Percentiles rank a stretch among this genome's conserved stretches.
phyloP scores from a whole-genome alignment of 1,140 invertebrate genomes.

The Gryllus bimaculatus region DNA sequence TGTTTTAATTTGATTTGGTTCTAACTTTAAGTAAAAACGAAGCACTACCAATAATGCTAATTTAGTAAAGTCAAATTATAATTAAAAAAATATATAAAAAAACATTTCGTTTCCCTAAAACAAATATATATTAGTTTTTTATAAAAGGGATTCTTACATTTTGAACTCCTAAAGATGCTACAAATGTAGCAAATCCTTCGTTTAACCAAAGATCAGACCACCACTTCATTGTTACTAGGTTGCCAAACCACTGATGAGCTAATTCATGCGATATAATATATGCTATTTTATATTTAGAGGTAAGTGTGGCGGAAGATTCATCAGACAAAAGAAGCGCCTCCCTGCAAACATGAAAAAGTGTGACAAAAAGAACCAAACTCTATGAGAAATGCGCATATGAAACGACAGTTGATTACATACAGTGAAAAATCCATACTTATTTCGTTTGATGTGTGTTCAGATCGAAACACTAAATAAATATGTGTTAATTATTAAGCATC shows the following conservation, averaged over 20 bases:
- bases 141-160: background rate
- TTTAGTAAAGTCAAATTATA: no score
- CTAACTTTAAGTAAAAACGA: no score
- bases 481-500: no score
- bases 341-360: background rate
- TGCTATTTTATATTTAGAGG: slow-evolving; percentile 39
- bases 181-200: slow-evolving; percentile 77
- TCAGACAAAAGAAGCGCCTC: background rate
- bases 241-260: slow-evolving; percentile 80
- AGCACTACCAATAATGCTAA: no score
- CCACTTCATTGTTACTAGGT: slow-evolving; percentile 69
- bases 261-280: slow-evolving; percentile 77
- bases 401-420: no score
- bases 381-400: no score
- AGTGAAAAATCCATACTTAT: no score
- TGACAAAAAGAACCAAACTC: background rate
- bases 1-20: no score
- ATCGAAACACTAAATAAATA: no score
- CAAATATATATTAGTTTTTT: background rate
- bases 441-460: no score
- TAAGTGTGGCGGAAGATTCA: background rate
- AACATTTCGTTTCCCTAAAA: background rate
- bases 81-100: no score
- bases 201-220: slow-evolving; percentile 85
- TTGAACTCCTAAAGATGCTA: slow-evolving; percentile 38